Conservation (phyloP, 2,797 vertebrate species). For the Eulemur rubriventer region DNA sequence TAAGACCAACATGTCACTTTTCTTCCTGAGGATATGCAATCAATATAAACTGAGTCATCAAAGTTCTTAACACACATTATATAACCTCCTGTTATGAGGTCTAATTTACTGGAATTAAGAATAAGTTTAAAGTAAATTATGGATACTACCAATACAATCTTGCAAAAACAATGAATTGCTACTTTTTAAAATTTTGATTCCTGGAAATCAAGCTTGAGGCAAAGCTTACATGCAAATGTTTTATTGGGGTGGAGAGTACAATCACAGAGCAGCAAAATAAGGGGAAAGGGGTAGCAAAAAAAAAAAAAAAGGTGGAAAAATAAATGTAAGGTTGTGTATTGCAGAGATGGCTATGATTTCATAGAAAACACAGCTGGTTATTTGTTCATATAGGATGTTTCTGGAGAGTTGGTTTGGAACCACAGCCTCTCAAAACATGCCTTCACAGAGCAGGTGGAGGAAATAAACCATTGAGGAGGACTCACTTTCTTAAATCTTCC, state of each 20-base stretch:
- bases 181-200: not conserved
- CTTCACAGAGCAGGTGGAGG: not conserved
- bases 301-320: not conserved
- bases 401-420: not conserved
- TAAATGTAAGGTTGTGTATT: not conserved
- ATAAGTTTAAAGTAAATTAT: not conserved
- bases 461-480: not conserved
- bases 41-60: not conserved
- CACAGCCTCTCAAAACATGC: not conserved
- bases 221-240: not conserved
- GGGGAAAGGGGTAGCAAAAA: not conserved
- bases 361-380: not conserved
- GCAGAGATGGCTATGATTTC: not conserved
- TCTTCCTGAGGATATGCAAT: not conserved
- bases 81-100: not conserved
- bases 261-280: not conserved
- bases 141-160: not conserved
- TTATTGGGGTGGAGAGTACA: not conserved
- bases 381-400: not conserved
- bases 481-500: not conserved
- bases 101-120: not conserved
- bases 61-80: not conserved
- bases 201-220: not conserved
- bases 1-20: not conserved
- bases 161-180: not conserved